phyloP scores from a whole-genome alignment of 2,888 invertebrate species.

The Drosophila putrida region DNA sequence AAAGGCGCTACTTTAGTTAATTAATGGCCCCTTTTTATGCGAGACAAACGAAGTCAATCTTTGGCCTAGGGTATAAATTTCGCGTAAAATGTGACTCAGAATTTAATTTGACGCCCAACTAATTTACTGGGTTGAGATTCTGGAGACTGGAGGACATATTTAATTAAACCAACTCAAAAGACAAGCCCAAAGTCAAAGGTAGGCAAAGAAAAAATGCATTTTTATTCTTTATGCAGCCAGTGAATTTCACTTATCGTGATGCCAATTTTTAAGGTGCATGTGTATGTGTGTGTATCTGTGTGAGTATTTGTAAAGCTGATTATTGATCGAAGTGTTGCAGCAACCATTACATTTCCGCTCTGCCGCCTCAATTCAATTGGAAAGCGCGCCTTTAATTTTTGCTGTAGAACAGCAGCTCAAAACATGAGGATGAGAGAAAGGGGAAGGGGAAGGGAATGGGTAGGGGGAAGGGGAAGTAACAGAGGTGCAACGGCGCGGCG shows the following conservation, averaged over 20 bases:
- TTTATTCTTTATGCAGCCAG: constrained; percentile 32
- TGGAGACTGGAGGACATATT: constrained; percentile 15
- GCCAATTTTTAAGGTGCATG: constrained; percentile 26
- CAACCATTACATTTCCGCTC: constrained; percentile 75
- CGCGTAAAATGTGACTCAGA: constrained; percentile 26
- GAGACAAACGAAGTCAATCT: constrained; percentile 13
- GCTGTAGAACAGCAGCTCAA: background rate
- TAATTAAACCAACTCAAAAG: constrained; percentile 34
- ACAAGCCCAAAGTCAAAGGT: constrained; percentile 17
- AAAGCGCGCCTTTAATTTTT: constrained; percentile 65
- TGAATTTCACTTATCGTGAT: constrained; percentile 63
- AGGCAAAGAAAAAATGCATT: constrained; percentile 7
- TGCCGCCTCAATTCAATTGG: constrained; percentile 72
- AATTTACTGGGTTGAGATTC: constrained; percentile 43
- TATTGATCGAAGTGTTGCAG: constrained; percentile 71
- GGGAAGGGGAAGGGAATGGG: background rate
- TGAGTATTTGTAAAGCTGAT: constrained; percentile 43
- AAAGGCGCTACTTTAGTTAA: constrained; percentile 58
- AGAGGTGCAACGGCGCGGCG: constrained; percentile 28
- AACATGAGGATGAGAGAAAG: background rate
- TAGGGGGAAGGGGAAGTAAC: constrained; percentile 7
- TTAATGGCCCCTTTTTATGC: constrained; percentile 53
- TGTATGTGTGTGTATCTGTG: constrained; percentile 2
- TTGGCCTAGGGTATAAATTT: constrained; percentile 32
- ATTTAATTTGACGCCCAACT: constrained; percentile 44